Base-by-base conservation (phyloP, 2,797 vertebrate species). In the Enteromius argenteus region DNA sequence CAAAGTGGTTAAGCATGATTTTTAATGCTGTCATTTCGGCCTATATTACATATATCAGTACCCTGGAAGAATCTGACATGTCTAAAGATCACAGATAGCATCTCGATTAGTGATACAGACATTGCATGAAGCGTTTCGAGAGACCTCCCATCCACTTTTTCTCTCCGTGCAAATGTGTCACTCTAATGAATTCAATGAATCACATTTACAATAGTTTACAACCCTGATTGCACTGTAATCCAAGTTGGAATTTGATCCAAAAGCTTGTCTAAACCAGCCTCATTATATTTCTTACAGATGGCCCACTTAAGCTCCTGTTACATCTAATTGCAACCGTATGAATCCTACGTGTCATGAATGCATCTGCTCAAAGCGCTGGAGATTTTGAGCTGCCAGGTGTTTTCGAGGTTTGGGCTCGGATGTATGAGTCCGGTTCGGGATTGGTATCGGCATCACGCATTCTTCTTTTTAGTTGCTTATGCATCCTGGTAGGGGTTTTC, bases 211-310 rank as follows among this genome's bases (percentile, higher is more conserved):
- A 85, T 75, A 83, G 87, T 88, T 89, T 88, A 88, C 84, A 88
- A 86, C 56, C 80, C 71, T 89, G 86, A 89, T 88, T 89, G 85
- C 84, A 85, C 76, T 85, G 77, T 81, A 89, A 87, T 87, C 88
- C 86, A 83, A 69, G 77, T 72, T 85, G 83, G 85, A 89, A 89
- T 84, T 51, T 84, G 86, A 89, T 84, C 64, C 86, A 89, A 89
- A 85, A 42, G 82, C 84, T 83, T 79, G 81, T 64, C 68, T 79
- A 80, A 85, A 86, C 72, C 79, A 83, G 85, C 46, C 76, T 86
- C 83, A 87, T 87, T 81, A 89, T 85, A 89, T 87, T 87, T 84
- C 84, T 87, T 86, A 67, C 89, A 88, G 82, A 87, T 87, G 87
- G 87, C 42, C 62, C 74, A 85, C 85, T 89, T 87, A 82, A 89